These are phyloP conservation scores for Drosophila busckii DNA, from an alignment of 1,140 invertebrate species.

Conservation along the genomic window DNA sequence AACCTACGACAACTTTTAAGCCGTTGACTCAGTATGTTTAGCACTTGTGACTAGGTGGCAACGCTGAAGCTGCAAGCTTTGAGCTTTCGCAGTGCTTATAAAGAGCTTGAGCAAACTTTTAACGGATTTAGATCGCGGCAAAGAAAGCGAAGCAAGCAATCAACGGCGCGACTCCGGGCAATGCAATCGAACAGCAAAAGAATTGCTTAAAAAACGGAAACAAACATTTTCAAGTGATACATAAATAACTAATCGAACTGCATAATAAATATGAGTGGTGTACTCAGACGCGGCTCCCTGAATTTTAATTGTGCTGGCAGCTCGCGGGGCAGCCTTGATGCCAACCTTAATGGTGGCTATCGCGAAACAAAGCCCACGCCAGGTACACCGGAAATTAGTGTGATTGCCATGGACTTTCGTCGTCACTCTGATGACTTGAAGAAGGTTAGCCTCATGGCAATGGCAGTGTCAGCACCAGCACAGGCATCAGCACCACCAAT, in stretches of 20 bases:
- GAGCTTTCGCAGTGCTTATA: slow-evolving; percentile 49
- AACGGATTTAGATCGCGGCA: slow-evolving; percentile 65
- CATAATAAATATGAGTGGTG: slow-evolving; percentile 60
- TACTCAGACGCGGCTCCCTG: slow-evolving; percentile 69
- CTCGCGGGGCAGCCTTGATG: slow-evolving; percentile 61
- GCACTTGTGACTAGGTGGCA: slow-evolving; percentile 27
- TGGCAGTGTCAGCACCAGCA: background rate
- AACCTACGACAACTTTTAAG: slow-evolving; percentile 32
- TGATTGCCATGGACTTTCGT: slow-evolving; percentile 72
- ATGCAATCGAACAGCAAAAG: slow-evolving; percentile 30
- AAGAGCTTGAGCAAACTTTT: slow-evolving; percentile 47
- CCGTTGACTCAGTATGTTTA: slow-evolving; percentile 33
- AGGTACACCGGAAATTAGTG: slow-evolving; percentile 75
- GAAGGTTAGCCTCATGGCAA: slow-evolving; percentile 31
- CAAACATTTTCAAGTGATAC: slow-evolving; percentile 7
- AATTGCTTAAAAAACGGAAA: slow-evolving; percentile 13
- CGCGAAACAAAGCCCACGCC: slow-evolving; percentile 62
- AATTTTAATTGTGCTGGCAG: slow-evolving; percentile 61
- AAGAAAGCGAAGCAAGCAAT: slow-evolving; percentile 47
- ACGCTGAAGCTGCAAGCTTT: slow-evolving; percentile 30
- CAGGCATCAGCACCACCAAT: background rate
- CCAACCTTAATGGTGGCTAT: slow-evolving; percentile 73
- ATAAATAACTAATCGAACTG: slow-evolving; percentile 6
- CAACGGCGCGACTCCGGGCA: slow-evolving; percentile 25
- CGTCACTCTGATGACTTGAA: slow-evolving; percentile 71